phyloP scores from a whole-genome alignment of 35 echinoderm and acorn worm genomes.

The Strongylocentrotus purpuratus region DNA sequence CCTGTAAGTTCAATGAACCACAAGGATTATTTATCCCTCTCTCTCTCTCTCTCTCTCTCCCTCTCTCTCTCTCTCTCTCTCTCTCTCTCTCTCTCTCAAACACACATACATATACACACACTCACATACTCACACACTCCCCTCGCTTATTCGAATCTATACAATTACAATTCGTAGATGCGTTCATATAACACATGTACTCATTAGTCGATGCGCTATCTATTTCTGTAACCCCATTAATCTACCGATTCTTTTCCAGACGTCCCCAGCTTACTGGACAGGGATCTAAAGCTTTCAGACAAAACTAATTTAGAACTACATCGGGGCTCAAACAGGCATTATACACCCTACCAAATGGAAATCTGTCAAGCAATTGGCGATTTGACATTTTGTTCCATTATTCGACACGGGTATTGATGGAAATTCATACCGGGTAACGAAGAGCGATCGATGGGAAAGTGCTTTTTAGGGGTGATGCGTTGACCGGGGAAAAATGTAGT shows the following conservation, averaged over 20 bases:
- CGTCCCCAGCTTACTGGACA: not conserved
- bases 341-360: not conserved
- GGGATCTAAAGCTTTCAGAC: conserved; percentile 9
- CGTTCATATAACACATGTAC: not conserved
- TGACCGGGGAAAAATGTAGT: not conserved
- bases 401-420: not conserved
- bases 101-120: too few relatives aligned
- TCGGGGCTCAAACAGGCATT: not conserved
- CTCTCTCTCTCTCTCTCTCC: not conserved
- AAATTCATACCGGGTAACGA: not conserved
- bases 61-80: too few relatives aligned
- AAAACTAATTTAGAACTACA: not conserved
- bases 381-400: not conserved
- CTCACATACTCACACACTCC: not conserved
- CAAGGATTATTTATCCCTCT: too few relatives aligned
- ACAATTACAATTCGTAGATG: not conserved
- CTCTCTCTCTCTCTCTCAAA: too few relatives aligned
- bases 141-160: not conserved
- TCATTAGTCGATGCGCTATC: not conserved
- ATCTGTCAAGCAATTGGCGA: not conserved
- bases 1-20: not conserved
- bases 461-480: not conserved
- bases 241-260: not conserved
- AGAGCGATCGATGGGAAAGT: not conserved
- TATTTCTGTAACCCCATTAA: not conserved